phyloP scores from a whole-genome alignment of 1,140 invertebrate species.

The Rhynchophorus ferrugineus region DNA sequence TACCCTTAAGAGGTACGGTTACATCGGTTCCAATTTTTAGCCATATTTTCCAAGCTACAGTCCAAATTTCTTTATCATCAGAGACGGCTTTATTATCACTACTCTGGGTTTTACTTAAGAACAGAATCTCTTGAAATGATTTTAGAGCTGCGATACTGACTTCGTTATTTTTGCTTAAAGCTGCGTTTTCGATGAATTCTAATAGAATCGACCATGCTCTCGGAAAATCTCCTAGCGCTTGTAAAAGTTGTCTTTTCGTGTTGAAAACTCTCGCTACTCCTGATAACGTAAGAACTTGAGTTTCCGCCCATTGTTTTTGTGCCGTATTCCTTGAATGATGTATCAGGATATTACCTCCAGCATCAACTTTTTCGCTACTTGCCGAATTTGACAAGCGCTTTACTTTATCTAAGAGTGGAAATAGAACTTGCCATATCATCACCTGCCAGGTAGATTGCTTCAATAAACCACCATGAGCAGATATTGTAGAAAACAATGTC shows the following conservation, averaged over 20 bases:
- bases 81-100: constrained; percentile 34
- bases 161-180: constrained; percentile 86
- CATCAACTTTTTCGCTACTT: constrained; percentile 88
- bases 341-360: constrained; percentile 89
- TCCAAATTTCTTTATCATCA: constrained; percentile 62
- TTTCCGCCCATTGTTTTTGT: constrained; percentile 99
- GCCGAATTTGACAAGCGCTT: constrained; percentile 81
- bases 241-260: constrained; percentile 77
- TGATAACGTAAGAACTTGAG: constrained; percentile 57
- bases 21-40: constrained; percentile 74
- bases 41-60: constrained; percentile 78
- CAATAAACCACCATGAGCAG: constrained; percentile 85
- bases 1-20: constrained; percentile 56
- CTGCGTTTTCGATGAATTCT: constrained; percentile 89
- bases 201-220: constrained; percentile 86
- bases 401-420: constrained; percentile 91
- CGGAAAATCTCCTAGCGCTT: constrained; percentile 82
- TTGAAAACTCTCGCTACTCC: constrained; percentile 71
- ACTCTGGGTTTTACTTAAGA: constrained; percentile 47
- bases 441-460: constrained; percentile 85
- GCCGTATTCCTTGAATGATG: constrained; percentile 98
- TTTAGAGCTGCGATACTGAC: constrained; percentile 90
- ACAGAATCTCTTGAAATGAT: constrained; percentile 90
- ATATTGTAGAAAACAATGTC: constrained; percentile 95
- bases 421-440: constrained; percentile 86